Evolutionary conservation across 2,113 vertebrate species (phyloP).

Genomic region (Grus americana): DNA sequence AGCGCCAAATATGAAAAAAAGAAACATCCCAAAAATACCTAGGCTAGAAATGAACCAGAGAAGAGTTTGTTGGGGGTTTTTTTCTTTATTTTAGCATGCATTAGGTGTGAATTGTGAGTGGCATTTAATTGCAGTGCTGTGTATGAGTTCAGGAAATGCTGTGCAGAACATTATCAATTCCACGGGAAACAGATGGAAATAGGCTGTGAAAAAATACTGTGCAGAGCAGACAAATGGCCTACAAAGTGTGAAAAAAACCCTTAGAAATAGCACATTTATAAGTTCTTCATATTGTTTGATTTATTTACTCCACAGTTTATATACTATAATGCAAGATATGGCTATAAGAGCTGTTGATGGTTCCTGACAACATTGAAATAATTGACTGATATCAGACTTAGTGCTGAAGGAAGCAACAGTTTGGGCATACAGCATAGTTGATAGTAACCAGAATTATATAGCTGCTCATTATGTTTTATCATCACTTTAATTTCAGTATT

Average conservation of each 20-base stretch:
- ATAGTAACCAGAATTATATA: background rate
- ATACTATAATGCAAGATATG: background rate
- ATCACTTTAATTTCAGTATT: background rate
- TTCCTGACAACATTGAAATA: background rate
- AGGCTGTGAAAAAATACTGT: conserved; percentile 15
- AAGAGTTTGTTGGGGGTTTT: background rate
- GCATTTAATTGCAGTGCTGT: fast-evolving
- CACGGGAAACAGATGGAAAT: conserved; percentile 38
- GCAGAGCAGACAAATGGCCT: conserved; percentile 50
- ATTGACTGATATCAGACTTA: background rate
- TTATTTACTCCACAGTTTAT: conserved; percentile 28
- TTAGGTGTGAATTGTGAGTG: background rate
- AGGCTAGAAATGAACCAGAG: fast-evolving
- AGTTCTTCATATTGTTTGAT: conserved; percentile 44
- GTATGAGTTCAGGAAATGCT: background rate
- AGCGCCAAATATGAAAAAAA: fast-evolving
- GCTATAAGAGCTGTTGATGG: background rate
- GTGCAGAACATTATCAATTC: background rate
- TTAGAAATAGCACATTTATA: background rate
- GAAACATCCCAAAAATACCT: background rate
- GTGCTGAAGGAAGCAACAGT: background rate
- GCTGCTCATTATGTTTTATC: background rate
- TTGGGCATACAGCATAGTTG: background rate
- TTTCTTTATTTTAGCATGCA: background rate
- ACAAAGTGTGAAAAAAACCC: background rate